phyloP scores from a whole-genome alignment of 2,888 invertebrate species.

The Drosophila paranaensis region DNA sequence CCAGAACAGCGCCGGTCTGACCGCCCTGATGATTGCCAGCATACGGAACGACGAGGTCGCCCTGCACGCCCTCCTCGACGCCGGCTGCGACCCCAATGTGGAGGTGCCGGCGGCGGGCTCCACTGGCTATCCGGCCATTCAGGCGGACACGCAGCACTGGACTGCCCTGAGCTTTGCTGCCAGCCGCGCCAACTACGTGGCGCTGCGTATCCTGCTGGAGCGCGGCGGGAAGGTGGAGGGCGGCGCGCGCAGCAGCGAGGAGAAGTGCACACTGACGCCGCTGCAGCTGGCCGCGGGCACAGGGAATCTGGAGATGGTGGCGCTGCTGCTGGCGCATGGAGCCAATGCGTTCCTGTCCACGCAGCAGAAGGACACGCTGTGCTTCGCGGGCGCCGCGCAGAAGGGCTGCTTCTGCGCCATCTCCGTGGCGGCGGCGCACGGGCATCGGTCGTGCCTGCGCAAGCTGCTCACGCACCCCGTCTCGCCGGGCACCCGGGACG shows the following conservation, averaged over 20 bases:
- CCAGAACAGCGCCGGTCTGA: conserved; percentile 91
- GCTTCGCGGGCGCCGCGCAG: conserved; percentile 94
- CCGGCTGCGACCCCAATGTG: conserved; percentile 92
- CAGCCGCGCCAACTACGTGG: conserved; percentile 86
- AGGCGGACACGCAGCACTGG: conserved; percentile 92
- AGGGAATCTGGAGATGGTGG: conserved; percentile 92
- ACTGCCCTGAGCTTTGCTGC: conserved; percentile 94
- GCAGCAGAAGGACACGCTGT: conserved; percentile 92
- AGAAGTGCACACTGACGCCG: conserved; percentile 94
- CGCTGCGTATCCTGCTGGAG: conserved; percentile 90
- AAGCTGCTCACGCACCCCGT: conserved; percentile 91
- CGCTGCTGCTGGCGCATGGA: conserved; percentile 91
- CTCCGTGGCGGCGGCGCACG: conserved; percentile 95
- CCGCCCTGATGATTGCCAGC: conserved; percentile 93
- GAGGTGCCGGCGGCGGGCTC: conserved; percentile 88
- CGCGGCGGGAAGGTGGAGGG: conserved; percentile 94
- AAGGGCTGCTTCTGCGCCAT: conserved; percentile 95
- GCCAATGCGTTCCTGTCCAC: conserved; percentile 95
- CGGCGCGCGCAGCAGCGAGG: conserved; percentile 92
- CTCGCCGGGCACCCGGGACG: conserved; percentile 89
- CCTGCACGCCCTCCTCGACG: conserved; percentile 90
- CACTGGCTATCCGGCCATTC: conserved; percentile 86
- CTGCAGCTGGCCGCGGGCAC: conserved; percentile 94
- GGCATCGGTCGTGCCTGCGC: conserved; percentile 91
- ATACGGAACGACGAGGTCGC: conserved; percentile 92